A percentile compares a stretch with the other conserved stretches of the same genome.
phyloP scores from a whole-genome alignment of 2,797 vertebrate species.

The Distichodus sexfasciatus region DNA sequence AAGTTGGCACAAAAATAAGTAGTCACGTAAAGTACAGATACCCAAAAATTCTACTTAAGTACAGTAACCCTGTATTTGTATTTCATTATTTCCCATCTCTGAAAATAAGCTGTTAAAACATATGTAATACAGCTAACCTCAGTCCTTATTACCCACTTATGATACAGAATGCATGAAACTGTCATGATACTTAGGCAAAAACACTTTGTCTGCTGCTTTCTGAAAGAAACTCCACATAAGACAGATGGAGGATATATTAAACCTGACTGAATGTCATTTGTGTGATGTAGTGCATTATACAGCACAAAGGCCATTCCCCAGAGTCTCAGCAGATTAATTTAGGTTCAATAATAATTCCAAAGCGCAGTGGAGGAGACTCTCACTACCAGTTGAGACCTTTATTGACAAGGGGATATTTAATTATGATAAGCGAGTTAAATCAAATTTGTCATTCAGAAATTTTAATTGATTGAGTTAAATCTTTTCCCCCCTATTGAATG shows the following conservation, averaged over 20 bases:
- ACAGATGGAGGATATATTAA: slow-evolving; percentile 51
- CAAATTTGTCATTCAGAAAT: slow-evolving; percentile 59
- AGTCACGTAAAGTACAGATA: too few relatives aligned
- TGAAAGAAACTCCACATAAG: slow-evolving; percentile 25
- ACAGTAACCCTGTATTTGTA: too few relatives aligned
- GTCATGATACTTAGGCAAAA: background rate
- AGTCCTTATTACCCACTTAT: background rate
- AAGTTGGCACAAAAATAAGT: too few relatives aligned
- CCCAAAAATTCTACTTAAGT: too few relatives aligned
- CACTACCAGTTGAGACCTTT: slow-evolving; percentile 53
- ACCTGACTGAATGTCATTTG: slow-evolving; percentile 54
- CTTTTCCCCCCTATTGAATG: slow-evolving; percentile 23
- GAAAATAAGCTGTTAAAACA: background rate
- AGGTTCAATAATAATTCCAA: slow-evolving; percentile 62
- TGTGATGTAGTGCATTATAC: slow-evolving; percentile 54
- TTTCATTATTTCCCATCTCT: too few relatives aligned
- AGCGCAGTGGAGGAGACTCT: slow-evolving; percentile 48
- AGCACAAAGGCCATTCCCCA: slow-evolving; percentile 49
- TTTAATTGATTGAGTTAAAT: slow-evolving; percentile 68
- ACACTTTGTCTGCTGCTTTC: background rate
- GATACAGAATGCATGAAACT: background rate
- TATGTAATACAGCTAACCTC: background rate
- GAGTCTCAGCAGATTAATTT: slow-evolving; percentile 60
- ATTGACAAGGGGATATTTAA: slow-evolving; percentile 65
- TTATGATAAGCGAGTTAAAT: slow-evolving; percentile 69